Conservation (phyloP, 2,888 invertebrate genomes). For the Anorthoa munda region DNA sequence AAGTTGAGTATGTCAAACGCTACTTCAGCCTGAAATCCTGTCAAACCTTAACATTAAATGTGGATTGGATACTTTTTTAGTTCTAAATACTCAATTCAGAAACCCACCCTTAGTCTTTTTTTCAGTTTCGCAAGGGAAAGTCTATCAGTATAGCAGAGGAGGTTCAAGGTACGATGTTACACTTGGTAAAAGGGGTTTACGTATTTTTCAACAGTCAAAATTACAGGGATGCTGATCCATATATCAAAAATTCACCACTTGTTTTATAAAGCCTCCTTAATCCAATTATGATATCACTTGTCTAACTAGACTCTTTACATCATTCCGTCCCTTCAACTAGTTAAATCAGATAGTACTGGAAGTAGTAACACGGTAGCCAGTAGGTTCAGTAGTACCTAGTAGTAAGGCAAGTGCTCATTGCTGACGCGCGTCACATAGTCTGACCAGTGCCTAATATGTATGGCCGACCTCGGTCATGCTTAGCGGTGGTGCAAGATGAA, state of each 20-base stretch:
- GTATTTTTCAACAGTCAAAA: neutral
- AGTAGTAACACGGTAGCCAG: conserved; percentile 49
- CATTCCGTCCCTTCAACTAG: conserved; percentile 14
- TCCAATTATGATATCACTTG: conserved; percentile 7
- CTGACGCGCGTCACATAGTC: conserved; percentile 83
- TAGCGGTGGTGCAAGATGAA: conserved; percentile 63
- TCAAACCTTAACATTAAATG: too few relatives aligned
- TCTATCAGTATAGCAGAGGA: too few relatives aligned
- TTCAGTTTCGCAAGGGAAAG: too few relatives aligned
- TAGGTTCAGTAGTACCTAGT: conserved; percentile 58
- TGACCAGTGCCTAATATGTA: conserved; percentile 85
- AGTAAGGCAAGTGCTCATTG: conserved; percentile 73
- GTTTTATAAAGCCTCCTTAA: neutral
- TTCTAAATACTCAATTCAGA: too few relatives aligned
- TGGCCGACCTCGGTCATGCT: conserved; percentile 80
- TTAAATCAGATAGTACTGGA: conserved; percentile 35
- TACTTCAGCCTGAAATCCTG: too few relatives aligned
- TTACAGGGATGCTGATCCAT: neutral
- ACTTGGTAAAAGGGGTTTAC: neutral
- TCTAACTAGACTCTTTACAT: conserved; percentile 19
- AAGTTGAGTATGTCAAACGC: too few relatives aligned
- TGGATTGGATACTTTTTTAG: too few relatives aligned
- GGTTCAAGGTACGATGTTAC: too few relatives aligned
- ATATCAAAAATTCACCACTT: neutral
- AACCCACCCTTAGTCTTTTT: too few relatives aligned